Conservation (phyloP, 2,113 vertebrate genomes). For the Podilymbus podiceps region DNA sequence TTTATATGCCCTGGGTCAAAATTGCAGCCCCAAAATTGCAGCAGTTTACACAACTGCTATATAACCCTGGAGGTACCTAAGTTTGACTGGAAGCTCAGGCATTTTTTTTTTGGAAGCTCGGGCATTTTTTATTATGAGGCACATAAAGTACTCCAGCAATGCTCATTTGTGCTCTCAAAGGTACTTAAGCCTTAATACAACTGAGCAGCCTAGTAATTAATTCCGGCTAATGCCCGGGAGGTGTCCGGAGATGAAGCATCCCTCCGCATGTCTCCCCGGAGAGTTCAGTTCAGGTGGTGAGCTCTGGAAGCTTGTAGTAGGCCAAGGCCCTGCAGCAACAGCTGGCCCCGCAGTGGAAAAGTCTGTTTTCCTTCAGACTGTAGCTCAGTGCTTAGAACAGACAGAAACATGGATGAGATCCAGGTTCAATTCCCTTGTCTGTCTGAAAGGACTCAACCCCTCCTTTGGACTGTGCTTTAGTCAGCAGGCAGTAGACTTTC, state of each 20-base stretch:
- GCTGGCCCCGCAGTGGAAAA: not conserved
- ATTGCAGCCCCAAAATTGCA: not conserved
- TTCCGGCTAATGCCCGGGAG: not conserved
- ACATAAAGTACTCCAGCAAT: not conserved
- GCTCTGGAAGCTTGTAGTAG: not conserved
- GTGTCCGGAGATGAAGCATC: not conserved
- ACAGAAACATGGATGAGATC: not conserved
- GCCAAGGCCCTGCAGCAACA: not conserved
- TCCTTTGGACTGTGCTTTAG: not conserved
- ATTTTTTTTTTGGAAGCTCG: too few relatives aligned
- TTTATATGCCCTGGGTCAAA: not conserved
- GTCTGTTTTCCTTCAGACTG: conserved; percentile 8
- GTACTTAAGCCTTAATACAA: not conserved
- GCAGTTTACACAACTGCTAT: not conserved
- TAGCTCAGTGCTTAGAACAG: not conserved
- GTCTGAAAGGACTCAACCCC: not conserved
- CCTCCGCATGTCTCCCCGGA: not conserved
- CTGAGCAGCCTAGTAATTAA: not conserved
- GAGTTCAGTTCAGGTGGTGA: not conserved
- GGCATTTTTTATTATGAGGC: not conserved
- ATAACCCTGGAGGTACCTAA: not conserved
- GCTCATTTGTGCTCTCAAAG: not conserved
- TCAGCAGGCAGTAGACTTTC: not conserved
- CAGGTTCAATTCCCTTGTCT: not conserved
- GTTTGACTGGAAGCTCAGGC: not conserved